Conservation (phyloP, 2,888 invertebrate species). For the Epistrophe grossulariae region DNA sequence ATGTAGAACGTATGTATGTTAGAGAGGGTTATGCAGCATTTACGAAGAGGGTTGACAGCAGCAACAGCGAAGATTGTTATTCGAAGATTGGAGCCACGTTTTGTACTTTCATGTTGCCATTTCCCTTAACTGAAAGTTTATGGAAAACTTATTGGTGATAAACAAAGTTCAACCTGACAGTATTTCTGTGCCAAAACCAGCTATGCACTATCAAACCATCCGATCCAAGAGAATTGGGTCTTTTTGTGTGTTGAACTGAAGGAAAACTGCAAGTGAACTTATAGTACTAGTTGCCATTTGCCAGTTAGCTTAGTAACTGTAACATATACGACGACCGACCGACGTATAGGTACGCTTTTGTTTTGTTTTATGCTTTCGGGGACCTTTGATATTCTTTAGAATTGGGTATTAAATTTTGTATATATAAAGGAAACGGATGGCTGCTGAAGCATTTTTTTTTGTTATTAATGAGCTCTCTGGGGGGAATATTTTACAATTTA, state of each 20-base stretch:
- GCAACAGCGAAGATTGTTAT: constrained; percentile 41
- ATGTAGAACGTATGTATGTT: neutral
- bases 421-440: neutral
- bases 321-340: neutral
- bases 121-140: constrained; percentile 62
- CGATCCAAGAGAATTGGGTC: constrained; percentile 9
- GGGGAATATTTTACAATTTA: neutral
- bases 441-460: neutral
- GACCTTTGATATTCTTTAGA: constrained; percentile 2
- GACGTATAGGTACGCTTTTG: neutral
- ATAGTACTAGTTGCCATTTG: neutral
- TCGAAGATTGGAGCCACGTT: constrained; percentile 49
- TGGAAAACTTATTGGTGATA: constrained; percentile 59
- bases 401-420: constrained; percentile 39
- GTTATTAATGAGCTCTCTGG: neutral
- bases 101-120: constrained; percentile 51
- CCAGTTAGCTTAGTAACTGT: constrained; percentile 16
- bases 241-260: constrained; percentile 9
- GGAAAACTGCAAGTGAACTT: constrained; percentile 35
- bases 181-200: constrained; percentile 1
- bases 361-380: neutral
- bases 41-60: neutral
- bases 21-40: neutral
- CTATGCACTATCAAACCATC: neutral
- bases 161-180: constrained; percentile 55